A percentile compares a stretch with the other conserved stretches of the same genome.
phyloP scores from a whole-genome alignment of 2,888 invertebrate genomes.

The Eueremaeus valkanovi region DNA sequence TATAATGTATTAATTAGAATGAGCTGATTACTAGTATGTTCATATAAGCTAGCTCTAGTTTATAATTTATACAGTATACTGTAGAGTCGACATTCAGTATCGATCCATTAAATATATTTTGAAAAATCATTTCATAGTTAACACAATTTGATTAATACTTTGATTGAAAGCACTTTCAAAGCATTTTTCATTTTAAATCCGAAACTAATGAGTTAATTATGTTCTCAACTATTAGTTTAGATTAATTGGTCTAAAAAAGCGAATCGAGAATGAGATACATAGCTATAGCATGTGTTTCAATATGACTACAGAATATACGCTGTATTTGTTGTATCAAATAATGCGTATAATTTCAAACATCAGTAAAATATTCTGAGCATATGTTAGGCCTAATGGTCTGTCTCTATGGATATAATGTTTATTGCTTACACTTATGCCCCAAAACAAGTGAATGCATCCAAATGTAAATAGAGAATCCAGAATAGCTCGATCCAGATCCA shows the following conservation, averaged over 20 bases:
- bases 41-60: too few relatives aligned
- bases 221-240: background rate
- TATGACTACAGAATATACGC: too few relatives aligned
- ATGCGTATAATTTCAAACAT: background rate
- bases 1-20: too few relatives aligned
- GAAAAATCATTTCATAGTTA: too few relatives aligned
- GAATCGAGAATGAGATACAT: background rate
- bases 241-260: background rate
- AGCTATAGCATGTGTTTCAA: background rate
- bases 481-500: too few relatives aligned
- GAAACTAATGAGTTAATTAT: background rate
- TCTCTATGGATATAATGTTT: slow-evolving; percentile 2
- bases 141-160: too few relatives aligned
- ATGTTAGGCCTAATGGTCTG: slow-evolving; percentile 8
- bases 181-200: background rate
- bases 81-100: too few relatives aligned
- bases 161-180: too few relatives aligned
- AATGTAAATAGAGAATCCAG: too few relatives aligned
- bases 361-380: background rate
- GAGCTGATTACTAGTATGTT: too few relatives aligned
- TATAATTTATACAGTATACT: too few relatives aligned
- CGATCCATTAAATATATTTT: too few relatives aligned
- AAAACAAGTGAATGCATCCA: background rate
- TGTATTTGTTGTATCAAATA: background rate
- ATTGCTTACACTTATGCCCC: background rate